Percentiles rank a stretch among this genome's conserved stretches.
Evolutionary conservation across 2,113 vertebrate species (phyloP).

Genomic region (Canis aureus): DNA sequence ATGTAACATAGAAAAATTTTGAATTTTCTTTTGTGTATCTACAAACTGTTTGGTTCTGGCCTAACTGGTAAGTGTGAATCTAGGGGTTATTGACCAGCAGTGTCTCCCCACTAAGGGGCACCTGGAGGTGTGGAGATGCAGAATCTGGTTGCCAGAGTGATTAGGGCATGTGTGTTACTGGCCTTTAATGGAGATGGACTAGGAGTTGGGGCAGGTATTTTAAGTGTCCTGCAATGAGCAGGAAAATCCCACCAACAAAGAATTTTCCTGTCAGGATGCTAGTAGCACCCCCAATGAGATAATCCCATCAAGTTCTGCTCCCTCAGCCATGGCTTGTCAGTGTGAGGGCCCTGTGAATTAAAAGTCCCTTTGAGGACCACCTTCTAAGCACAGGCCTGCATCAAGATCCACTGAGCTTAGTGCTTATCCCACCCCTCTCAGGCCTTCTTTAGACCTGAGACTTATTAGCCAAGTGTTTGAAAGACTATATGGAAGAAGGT

Average conservation of each 20-base stretch:
- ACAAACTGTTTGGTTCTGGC: not conserved
- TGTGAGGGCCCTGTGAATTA: not conserved
- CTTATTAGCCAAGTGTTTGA: slow-evolving; percentile 19
- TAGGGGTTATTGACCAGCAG: not conserved
- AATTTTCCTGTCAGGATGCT: not conserved
- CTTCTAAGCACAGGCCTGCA: not conserved
- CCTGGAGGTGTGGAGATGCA: not conserved
- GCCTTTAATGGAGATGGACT: not conserved
- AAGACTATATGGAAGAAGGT: not conserved
- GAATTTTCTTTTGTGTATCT: not conserved
- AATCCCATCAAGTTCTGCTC: not conserved
- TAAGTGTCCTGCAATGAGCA: not conserved
- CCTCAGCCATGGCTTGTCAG: not conserved
- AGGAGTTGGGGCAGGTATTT: not conserved
- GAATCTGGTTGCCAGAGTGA: not conserved
- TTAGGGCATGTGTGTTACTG: not conserved
- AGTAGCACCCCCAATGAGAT: not conserved
- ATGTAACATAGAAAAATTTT: not conserved
- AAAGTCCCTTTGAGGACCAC: not conserved
- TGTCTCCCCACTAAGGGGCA: not conserved
- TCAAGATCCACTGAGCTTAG: not conserved
- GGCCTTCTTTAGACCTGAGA: not conserved
- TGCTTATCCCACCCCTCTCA: not conserved
- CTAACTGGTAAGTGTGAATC: not conserved
- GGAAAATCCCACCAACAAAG: not conserved